Conservation (phyloP, 2,113 vertebrate species). For the Periophthalmus modestus region DNA sequence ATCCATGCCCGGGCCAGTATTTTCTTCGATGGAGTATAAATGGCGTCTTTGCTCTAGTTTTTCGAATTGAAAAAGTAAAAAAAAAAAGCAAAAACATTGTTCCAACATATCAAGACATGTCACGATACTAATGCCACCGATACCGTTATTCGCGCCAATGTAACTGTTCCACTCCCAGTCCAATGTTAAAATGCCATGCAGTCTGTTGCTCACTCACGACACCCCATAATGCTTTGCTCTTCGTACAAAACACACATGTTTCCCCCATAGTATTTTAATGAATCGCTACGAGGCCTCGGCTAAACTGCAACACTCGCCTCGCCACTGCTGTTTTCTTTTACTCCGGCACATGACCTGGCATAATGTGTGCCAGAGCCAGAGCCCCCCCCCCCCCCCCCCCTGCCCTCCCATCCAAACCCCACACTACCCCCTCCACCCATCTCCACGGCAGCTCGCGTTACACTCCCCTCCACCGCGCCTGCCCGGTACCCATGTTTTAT, state of each 20-base stretch:
- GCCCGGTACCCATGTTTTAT: constrained; percentile 70
- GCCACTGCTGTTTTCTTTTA: not conserved
- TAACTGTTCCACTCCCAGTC: not conserved
- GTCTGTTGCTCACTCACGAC: not conserved
- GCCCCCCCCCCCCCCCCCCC: not conserved
- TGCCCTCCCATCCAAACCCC: no score
- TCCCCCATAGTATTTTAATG: not conserved
- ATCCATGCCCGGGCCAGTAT: no score
- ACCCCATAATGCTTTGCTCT: not conserved
- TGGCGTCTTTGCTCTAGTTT: no score
- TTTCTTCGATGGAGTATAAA: no score
- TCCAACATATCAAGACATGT: no score
- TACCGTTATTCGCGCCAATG: not conserved
- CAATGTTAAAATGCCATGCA: not conserved
- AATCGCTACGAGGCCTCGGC: not conserved
- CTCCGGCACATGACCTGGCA: constrained; percentile 4
- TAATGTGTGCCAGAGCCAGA: constrained; percentile 3
- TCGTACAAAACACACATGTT: not conserved
- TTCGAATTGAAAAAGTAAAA: no score
- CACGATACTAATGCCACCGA: no score
- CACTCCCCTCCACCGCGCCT: constrained; percentile 48
- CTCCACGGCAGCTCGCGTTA: constrained; percentile 40
- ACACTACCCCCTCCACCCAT: not conserved
- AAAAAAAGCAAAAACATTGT: no score
- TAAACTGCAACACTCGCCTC: not conserved